These are phyloP conservation scores for Orthosia cruda DNA, from an alignment of 2,888 invertebrate genomes.

Conservation along the genomic window DNA sequence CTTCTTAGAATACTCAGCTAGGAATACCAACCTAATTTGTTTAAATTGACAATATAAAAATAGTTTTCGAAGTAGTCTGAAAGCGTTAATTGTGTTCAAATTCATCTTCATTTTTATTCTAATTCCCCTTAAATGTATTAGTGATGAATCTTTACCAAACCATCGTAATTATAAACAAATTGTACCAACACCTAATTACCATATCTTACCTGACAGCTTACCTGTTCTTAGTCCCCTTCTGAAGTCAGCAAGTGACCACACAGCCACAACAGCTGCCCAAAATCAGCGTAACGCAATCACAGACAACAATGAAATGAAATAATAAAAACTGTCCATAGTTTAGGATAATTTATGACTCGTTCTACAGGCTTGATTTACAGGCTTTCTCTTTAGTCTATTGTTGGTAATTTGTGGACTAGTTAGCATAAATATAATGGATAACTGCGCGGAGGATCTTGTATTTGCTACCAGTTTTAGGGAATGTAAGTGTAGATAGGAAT, in stretches of 20 bases:
- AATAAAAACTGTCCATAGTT: constrained; percentile 84
- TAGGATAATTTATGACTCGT: constrained; percentile 83
- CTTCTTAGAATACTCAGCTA: no score
- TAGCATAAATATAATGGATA: constrained; percentile 42
- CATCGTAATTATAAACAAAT: neutral
- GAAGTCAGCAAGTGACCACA: constrained; percentile 55
- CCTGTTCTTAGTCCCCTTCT: constrained; percentile 33
- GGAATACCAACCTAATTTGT: no score
- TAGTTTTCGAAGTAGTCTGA: no score
- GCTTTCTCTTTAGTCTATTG: constrained; percentile 73
- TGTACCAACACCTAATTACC: constrained; percentile 49
- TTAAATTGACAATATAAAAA: no score
- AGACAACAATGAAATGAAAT: constrained; percentile 64
- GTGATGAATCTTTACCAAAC: neutral
- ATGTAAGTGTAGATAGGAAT: no score
- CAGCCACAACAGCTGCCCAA: constrained; percentile 52
- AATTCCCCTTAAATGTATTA: no score
- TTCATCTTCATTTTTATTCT: no score
- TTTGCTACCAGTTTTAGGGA: neutral
- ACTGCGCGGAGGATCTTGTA: neutral
- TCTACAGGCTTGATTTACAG: constrained; percentile 80
- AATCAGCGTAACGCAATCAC: constrained; percentile 70
- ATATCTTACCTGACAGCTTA: constrained; percentile 55
- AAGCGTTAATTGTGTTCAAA: no score
- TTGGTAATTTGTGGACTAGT: constrained; percentile 45